Evolutionary conservation across 2,113 vertebrate species (phyloP).

Genomic region (Syngnathus floridae): DNA sequence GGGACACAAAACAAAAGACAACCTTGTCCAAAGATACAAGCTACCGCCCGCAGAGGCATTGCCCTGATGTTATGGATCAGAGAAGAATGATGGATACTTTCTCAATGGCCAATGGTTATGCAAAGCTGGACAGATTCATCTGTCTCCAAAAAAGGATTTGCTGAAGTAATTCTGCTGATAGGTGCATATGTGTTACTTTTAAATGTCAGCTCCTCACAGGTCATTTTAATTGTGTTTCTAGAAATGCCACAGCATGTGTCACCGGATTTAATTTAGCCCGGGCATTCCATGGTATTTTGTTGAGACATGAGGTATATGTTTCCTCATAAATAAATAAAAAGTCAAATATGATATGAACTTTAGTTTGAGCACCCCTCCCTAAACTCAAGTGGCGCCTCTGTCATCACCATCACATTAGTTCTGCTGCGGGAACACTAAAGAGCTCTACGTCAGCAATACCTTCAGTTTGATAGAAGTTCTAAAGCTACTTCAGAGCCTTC

Average conservation of each 20-base stretch:
- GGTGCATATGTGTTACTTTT: constrained; percentile 53
- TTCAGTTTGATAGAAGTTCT: constrained; percentile 52
- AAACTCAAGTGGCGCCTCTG: constrained; percentile 22
- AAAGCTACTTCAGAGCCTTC: constrained; percentile 53
- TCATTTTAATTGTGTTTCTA: constrained; percentile 62
- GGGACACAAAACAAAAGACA: constrained; percentile 41
- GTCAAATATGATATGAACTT: constrained; percentile 38
- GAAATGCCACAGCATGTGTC: constrained; percentile 65
- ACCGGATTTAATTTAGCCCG: constrained; percentile 55
- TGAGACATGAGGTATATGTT: constrained; percentile 41
- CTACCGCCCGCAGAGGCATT: constrained; percentile 19
- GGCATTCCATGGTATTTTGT: constrained; percentile 64
- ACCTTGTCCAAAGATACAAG: constrained; percentile 41
- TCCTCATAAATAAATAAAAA: constrained; percentile 30
- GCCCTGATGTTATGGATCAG: constrained; percentile 12
- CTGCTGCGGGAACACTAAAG: constrained; percentile 38
- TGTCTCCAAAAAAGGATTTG: constrained; percentile 28
- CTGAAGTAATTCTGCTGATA: constrained; percentile 44
- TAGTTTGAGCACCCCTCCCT: constrained; percentile 22
- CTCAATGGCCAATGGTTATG: constrained; percentile 21
- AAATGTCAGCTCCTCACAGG: constrained; percentile 62
- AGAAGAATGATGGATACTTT: constrained; percentile 7
- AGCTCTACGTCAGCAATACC: constrained; percentile 42
- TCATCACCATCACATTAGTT: constrained; percentile 46
- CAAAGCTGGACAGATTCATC: constrained; percentile 24